Percentiles rank a stretch among this genome's conserved stretches.
Evolutionary conservation across 2,888 invertebrate genomes (phyloP).

Genomic region (Druceiella hillmani): DNA sequence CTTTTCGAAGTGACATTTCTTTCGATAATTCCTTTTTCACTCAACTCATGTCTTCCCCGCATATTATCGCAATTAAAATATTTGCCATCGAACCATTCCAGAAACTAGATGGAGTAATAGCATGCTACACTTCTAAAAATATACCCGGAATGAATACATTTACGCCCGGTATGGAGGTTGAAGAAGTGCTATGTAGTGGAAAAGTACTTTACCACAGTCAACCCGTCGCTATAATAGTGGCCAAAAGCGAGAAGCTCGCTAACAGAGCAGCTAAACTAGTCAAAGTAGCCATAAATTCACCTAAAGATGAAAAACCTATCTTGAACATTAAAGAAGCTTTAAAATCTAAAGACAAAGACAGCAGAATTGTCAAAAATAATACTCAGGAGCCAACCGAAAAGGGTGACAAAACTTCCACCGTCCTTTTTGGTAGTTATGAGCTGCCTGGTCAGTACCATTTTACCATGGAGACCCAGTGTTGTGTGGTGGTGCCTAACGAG

Average conservation of each 20-base stretch:
- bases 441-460: constrained; percentile 68
- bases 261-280: constrained; percentile 49
- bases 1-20: too few species aligned
- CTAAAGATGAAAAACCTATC: constrained; percentile 35
- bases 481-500: constrained; percentile 55
- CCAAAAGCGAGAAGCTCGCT: constrained; percentile 53
- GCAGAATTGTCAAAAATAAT: constrained; percentile 36
- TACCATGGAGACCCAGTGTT: constrained; percentile 70
- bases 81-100: too few species aligned
- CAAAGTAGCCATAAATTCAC: constrained; percentile 50
- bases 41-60: too few species aligned
- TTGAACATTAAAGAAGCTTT: constrained; percentile 48
- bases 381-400: constrained; percentile 32
- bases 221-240: constrained; percentile 68
- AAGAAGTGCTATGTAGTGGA: constrained; percentile 52
- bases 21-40: too few species aligned
- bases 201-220: constrained; percentile 62
- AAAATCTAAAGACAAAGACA: constrained; percentile 36
- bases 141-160: constrained; percentile 66
- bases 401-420: constrained; percentile 41
- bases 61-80: too few species aligned
- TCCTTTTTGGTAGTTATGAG: constrained; percentile 51
- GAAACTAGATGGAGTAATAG: constrained; percentile 61
- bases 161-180: constrained; percentile 37
- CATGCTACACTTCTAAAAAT: constrained; percentile 59